Conservation (phyloP, 92 coral and sea anemone species). For the Epizoanthus ramosus region DNA sequence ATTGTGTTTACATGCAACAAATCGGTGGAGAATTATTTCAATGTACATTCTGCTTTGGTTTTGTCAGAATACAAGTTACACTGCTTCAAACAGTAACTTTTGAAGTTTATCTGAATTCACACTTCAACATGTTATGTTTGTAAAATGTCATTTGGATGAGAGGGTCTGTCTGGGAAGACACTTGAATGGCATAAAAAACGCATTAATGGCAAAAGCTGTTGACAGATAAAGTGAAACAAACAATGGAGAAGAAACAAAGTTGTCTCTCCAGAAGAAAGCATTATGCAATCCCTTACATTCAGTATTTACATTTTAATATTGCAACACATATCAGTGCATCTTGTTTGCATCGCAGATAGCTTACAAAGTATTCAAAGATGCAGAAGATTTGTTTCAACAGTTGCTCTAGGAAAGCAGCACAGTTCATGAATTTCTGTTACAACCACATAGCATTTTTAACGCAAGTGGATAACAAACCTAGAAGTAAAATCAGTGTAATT, state of each 20-base stretch:
- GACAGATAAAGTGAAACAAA: constrained; percentile 18
- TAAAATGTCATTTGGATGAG: constrained; percentile 21
- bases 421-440: constrained; percentile 1
- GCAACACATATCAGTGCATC: constrained; percentile 25
- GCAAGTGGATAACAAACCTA: constrained; percentile 13
- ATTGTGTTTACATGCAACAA: too few species aligned
- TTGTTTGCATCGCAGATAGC: neutral
- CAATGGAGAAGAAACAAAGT: neutral
- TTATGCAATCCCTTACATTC: neutral
- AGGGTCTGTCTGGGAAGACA: constrained; percentile 11
- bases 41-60: too few species aligned
- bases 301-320: constrained; percentile 12
- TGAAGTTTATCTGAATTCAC: constrained; percentile 1
- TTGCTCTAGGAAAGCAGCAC: neutral
- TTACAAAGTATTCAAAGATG: constrained; percentile 15
- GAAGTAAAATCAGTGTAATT: constrained; percentile 12
- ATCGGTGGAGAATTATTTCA: too few species aligned
- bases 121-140: constrained; percentile 11
- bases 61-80: too few species aligned
- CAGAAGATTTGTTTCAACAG: constrained; percentile 16
- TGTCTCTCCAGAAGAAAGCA: constrained; percentile 11
- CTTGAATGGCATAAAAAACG: neutral
- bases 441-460: neutral
- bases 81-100: neutral
- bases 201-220: constrained; percentile 9